Conservation (phyloP, 2,888 invertebrate species). For the Pyrrhia umbra region DNA sequence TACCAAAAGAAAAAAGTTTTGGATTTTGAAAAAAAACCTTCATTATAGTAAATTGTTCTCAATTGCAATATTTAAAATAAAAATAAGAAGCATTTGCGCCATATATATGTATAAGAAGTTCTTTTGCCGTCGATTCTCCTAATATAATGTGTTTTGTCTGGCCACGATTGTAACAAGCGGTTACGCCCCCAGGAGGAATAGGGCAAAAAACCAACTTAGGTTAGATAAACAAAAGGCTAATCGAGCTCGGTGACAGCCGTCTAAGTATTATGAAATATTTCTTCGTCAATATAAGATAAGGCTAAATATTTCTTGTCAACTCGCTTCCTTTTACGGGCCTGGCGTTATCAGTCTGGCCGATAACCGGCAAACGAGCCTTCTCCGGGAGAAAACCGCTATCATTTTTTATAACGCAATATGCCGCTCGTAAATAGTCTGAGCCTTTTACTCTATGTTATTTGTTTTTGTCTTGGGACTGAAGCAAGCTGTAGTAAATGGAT, state of each 20-base stretch:
- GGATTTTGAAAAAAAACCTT: constrained; percentile 20
- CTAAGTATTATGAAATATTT: constrained; percentile 73
- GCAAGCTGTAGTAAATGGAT: constrained; percentile 62
- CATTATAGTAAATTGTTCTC: constrained; percentile 19
- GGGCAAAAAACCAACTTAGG: constrained; percentile 54
- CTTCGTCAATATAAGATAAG: constrained; percentile 79
- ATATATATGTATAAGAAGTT: constrained; percentile 22
- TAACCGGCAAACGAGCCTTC: constrained; percentile 80
- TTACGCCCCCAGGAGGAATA: constrained; percentile 49
- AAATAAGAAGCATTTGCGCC: constrained; percentile 5
- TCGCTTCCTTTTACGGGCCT: constrained; percentile 76
- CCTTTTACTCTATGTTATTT: constrained; percentile 71
- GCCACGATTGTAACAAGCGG: constrained; percentile 28
- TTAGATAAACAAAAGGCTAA: constrained; percentile 69
- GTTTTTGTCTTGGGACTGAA: constrained; percentile 71
- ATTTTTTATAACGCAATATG: constrained; percentile 85
- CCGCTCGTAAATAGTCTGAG: constrained; percentile 77
- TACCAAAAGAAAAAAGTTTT: constrained; percentile 18
- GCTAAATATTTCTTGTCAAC: constrained; percentile 77
- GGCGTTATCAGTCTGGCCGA: constrained; percentile 78
- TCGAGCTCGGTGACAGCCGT: constrained; percentile 62
- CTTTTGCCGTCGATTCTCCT: constrained; percentile 36
- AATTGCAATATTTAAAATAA: constrained; percentile 20
- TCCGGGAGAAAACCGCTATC: constrained; percentile 78
- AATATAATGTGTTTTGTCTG: constrained; percentile 38